These are phyloP conservation scores for Lerista edwardsae DNA, from an alignment of 2,797 vertebrate genomes.

Conservation along the genomic window DNA sequence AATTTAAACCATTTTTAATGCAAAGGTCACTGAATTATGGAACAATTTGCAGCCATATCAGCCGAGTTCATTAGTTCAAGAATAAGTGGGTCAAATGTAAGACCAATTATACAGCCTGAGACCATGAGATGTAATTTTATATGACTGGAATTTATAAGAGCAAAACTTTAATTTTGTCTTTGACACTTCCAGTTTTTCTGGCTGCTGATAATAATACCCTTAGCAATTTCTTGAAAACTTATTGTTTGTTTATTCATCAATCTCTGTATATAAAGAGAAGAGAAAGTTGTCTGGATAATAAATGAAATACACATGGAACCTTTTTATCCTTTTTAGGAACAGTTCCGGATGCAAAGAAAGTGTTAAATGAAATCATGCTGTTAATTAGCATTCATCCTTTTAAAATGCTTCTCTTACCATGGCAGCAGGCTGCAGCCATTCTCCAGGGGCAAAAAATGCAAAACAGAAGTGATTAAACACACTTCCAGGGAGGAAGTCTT, in stretches of 20 bases:
- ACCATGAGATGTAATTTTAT: slow-evolving; percentile 17
- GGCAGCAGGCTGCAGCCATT: no score
- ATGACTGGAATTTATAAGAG: slow-evolving; percentile 1
- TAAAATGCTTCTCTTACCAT: no score
- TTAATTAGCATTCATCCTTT: no score
- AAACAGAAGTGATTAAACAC: no score
- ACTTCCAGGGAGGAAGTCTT: no score
- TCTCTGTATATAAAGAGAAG: neutral
- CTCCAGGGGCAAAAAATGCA: no score
- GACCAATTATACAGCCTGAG: slow-evolving; percentile 22
- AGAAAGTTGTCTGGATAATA: slow-evolving; percentile 16
- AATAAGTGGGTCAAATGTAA: slow-evolving; percentile 18
- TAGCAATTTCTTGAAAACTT: slow-evolving; percentile 27
- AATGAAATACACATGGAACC: neutral
- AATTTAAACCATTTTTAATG: accelerated
- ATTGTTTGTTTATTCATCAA: neutral
- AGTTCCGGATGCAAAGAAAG: no score
- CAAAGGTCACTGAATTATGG: neutral
- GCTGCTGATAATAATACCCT: slow-evolving; percentile 30
- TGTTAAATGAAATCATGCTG: no score
- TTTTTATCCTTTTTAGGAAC: no score
- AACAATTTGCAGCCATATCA: slow-evolving; percentile 16
- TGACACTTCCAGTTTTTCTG: neutral
- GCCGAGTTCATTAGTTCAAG: neutral
- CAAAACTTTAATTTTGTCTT: slow-evolving; percentile 5